Evolutionary conservation across 2,113 vertebrate genomes (phyloP).

Genomic region (Protobothrops mucrosquamatus): DNA sequence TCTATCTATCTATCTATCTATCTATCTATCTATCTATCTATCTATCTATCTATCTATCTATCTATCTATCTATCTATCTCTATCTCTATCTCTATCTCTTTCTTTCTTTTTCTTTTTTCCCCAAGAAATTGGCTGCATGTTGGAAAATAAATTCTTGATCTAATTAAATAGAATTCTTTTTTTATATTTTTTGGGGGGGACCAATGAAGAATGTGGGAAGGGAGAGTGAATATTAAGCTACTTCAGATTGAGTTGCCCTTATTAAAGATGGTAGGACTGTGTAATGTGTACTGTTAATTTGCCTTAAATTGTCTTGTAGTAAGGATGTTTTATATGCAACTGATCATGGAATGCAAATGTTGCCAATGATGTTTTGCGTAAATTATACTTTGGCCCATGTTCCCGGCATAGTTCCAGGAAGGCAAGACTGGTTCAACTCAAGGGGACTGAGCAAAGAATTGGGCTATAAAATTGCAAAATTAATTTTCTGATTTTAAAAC

Average conservation of each 20-base stretch:
- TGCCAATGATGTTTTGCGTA: not conserved
- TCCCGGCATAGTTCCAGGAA: not conserved
- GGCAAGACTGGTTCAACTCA: not conserved
- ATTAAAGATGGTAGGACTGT: not conserved
- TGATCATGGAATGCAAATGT: not conserved
- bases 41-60: too few relatives aligned
- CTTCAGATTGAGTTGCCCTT: not conserved
- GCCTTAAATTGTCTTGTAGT: not conserved
- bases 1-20: too few relatives aligned
- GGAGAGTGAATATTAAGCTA: not conserved
- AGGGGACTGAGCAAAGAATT: not conserved
- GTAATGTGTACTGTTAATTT: not conserved
- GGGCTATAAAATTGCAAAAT: not conserved
- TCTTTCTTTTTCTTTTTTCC: not conserved
- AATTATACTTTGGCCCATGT: not conserved
- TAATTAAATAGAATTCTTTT: not conserved
- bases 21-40: too few relatives aligned
- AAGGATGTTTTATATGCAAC: not conserved
- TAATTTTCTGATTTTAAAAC: not conserved
- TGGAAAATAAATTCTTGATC: not conserved
- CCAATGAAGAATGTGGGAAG: not conserved
- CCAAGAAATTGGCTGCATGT: not conserved
- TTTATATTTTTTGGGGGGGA: not conserved
- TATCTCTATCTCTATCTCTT: too few relatives aligned
- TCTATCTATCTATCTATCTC: too few relatives aligned